Percentiles rank a stretch among this genome's conserved stretches.
phyloP scores from a whole-genome alignment of 2,888 invertebrate species.

The Smittia aterrima region DNA sequence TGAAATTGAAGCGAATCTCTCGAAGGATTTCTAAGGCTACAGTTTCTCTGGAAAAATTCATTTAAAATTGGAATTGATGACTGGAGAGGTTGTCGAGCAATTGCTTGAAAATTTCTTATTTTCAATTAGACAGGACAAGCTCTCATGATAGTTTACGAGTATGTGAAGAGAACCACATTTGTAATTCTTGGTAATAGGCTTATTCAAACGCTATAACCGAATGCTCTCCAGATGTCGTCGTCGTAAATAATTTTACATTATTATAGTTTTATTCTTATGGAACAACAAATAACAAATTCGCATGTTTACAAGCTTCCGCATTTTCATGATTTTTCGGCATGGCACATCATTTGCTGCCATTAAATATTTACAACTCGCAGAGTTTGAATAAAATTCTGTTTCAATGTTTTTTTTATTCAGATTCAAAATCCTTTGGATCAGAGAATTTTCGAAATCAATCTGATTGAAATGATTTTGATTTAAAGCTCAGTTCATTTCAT shows the following conservation, averaged over 20 bases:
- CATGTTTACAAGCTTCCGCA: background rate
- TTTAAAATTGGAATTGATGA: background rate
- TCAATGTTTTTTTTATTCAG: background rate
- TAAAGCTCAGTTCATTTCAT: no score
- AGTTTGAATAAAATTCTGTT: background rate
- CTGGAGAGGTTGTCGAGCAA: background rate
- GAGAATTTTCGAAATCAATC: no score
- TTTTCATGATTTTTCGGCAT: conserved; percentile 26
- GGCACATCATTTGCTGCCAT: conserved; percentile 27
- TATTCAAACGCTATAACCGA: background rate
- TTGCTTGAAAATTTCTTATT: background rate
- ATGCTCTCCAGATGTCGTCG: background rate
- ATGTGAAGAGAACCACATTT: background rate
- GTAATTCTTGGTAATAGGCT: conserved; percentile 13
- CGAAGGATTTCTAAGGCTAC: background rate
- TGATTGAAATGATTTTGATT: no score
- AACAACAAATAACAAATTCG: background rate
- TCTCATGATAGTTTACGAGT: background rate
- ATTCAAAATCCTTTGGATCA: no score
- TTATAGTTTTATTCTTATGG: background rate
- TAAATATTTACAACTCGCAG: conserved; percentile 26
- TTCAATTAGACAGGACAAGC: background rate
- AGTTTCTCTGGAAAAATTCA: background rate
- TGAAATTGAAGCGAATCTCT: background rate
- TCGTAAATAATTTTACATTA: background rate